Percentiles rank a stretch among this genome's conserved stretches.
Evolutionary conservation across 2,888 invertebrate genomes (phyloP).

Genomic region (Mayetiola destructor): DNA sequence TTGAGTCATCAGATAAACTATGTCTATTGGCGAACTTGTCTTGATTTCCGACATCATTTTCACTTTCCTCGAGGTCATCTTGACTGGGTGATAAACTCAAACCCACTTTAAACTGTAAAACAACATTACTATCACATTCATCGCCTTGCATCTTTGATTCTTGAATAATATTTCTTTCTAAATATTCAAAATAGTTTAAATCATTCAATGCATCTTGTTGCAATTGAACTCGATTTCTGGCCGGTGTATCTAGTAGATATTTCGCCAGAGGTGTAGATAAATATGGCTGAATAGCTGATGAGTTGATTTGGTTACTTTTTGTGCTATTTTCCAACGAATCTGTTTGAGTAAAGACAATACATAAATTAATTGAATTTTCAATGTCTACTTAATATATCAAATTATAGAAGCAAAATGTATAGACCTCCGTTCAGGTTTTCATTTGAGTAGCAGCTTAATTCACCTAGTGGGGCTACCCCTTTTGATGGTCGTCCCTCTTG

Average conservation of each 20-base stretch:
- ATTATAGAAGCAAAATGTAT: too few species aligned
- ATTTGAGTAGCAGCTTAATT: too few species aligned
- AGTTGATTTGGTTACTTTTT: too few species aligned
- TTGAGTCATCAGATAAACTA: neutral
- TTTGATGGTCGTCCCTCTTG: too few species aligned
- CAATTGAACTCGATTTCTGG: neutral
- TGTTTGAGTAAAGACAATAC: too few species aligned
- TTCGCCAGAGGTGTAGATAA: neutral
- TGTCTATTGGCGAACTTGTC: neutral
- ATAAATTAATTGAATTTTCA: too few species aligned
- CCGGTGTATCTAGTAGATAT: neutral
- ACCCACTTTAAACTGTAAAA: constrained; percentile 6
- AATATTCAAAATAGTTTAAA: neutral
- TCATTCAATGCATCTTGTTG: neutral
- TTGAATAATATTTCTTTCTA: neutral
- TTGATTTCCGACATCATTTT: constrained; percentile 16
- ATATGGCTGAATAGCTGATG: too few species aligned
- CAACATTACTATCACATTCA: neutral
- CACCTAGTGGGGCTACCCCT: too few species aligned
- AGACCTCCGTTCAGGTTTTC: too few species aligned
- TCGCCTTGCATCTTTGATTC: neutral
- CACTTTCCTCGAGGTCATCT: constrained; percentile 15
- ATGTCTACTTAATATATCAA: too few species aligned
- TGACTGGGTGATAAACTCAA: neutral
- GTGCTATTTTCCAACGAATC: too few species aligned